Evolutionary conservation across 2,888 invertebrate genomes (phyloP).

Genomic region (Cancer borealis): DNA sequence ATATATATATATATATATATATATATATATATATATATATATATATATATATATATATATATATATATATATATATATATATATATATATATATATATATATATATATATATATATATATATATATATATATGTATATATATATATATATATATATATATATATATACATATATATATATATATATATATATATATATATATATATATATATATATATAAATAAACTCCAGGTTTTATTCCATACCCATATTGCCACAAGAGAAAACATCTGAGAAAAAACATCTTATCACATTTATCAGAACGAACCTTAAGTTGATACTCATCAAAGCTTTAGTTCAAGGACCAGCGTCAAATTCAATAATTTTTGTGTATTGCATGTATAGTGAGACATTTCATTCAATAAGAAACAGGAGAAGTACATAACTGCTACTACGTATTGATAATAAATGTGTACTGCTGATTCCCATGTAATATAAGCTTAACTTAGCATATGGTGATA

Average conservation of each 20-base stretch:
- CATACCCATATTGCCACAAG: background rate
- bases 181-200: constrained; percentile 39
- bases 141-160: constrained; percentile 43
- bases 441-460: background rate
- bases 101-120: constrained; percentile 32
- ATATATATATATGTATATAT: background rate
- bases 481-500: background rate
- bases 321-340: too few relatives aligned
- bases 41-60: constrained; percentile 26
- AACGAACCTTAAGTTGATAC: background rate
- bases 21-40: constrained; percentile 42
- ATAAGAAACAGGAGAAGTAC: background rate
- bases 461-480: background rate
- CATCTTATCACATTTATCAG: background rate
- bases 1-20: constrained; percentile 45
- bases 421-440: background rate
- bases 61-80: constrained; percentile 40
- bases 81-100: constrained; percentile 47
- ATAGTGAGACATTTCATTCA: background rate
- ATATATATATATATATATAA: background rate
- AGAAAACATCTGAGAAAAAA: background rate
- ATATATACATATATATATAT: constrained; percentile 41
- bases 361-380: too few relatives aligned
- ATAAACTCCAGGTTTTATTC: background rate
- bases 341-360: too few relatives aligned